Base-by-base conservation (phyloP, 2,113 vertebrate species). In the Siniperca knerii region DNA sequence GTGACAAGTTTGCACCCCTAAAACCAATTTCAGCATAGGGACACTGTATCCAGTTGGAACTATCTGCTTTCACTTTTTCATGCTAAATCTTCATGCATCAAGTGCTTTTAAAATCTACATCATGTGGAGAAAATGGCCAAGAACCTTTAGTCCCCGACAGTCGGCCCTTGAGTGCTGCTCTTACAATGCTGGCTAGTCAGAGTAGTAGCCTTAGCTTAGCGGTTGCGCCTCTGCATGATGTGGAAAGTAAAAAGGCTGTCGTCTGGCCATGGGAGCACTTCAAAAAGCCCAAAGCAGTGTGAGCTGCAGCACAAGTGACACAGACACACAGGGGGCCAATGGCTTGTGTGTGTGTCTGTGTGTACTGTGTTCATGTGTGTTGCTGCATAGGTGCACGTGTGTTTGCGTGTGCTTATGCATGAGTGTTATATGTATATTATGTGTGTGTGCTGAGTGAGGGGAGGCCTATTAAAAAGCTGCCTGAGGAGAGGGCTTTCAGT, bases 401-500 rank as follows among this genome's bases (percentile, higher is more conserved):
- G 57, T 73, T 78, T 70, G 79, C 15, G 72, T 66, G 73, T 20
- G 46, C n/a, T 16, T 66, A 62, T 52, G 82, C 57, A 20, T 87
- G 87, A 87, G 83, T 85, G 84, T 84, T 87, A 13, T 75, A 48
- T 73, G 77, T 48, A 9, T 44, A 15, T 46, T 46, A 46, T 13
- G 44, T 46, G 46, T 64, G 21, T 18, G 25, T 33, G 42, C 54
- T 18, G 82, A 48, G 68, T 70, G 75, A 87, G 92, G 90, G 89
- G 77, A 79, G 81, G 89, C 83, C 94, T 93, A 92, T 92, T 95
- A 93, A 92, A 94, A 86, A 91, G 93, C 92, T 88, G 89, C 91
- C 94, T 87, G 89, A 92, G 92, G 94, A 95, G 93, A 94, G 87
- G 92, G 92, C 87, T 89, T 93, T 96, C 93, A 95, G 83, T 82